Conservation (phyloP, 2,888 invertebrate genomes). For the Stramonita haemastoma region DNA sequence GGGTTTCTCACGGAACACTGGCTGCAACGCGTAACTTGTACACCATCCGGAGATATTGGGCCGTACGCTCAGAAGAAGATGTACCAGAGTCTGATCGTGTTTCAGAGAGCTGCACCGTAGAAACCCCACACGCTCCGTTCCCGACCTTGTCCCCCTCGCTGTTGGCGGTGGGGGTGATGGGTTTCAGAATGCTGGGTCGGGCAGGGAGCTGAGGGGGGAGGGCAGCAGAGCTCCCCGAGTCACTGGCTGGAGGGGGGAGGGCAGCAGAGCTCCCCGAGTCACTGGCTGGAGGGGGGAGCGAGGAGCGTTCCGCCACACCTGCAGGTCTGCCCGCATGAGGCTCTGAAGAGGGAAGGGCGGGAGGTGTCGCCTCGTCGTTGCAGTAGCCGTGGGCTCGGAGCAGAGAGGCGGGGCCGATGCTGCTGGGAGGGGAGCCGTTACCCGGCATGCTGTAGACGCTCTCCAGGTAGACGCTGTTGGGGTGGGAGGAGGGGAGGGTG, state of each 20-base stretch:
- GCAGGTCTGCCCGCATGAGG: neutral
- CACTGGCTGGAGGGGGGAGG: neutral
- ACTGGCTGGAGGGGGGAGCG: neutral
- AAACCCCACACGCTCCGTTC: neutral
- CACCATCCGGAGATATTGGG: neutral
- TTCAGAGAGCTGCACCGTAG: neutral
- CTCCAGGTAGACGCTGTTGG: constrained; percentile 8
- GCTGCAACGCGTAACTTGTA: neutral
- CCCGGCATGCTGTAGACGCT: neutral
- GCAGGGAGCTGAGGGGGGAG: neutral
- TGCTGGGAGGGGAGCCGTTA: neutral
- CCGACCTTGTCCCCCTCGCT: neutral
- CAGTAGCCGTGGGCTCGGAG: neutral
- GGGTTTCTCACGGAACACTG: neutral
- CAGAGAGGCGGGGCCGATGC: neutral
- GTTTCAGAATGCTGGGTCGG: neutral
- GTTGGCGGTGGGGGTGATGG: neutral
- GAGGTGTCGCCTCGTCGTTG: neutral
- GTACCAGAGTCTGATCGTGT: neutral
- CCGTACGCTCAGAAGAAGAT: neutral
- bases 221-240: neutral
- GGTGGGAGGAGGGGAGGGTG: constrained; percentile 23
- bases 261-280: neutral
- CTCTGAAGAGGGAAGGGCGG: neutral
- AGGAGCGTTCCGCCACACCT: neutral